Percentiles rank a stretch among this genome's conserved stretches.
These are phyloP conservation scores for Thunnus albacares DNA, from an alignment of 2,797 vertebrate species.

Conservation along the genomic window DNA sequence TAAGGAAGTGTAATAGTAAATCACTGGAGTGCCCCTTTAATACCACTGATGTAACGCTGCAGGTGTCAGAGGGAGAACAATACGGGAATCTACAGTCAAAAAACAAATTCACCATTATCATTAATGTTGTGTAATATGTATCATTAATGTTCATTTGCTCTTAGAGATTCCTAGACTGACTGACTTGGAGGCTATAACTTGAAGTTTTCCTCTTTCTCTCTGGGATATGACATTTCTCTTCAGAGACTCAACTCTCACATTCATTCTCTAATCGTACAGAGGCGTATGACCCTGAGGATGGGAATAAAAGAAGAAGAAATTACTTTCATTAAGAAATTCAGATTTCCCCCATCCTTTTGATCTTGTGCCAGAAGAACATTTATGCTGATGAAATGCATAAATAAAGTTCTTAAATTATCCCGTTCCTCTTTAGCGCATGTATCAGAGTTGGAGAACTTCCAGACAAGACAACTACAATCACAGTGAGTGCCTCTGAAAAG, in stretches of 20 bases:
- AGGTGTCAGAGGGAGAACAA: constrained; percentile 6
- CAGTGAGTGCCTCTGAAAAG: constrained; percentile 83
- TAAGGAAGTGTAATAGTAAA: background rate
- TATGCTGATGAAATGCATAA: constrained; percentile 91
- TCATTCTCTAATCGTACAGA: constrained; percentile 85
- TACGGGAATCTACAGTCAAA: constrained; percentile 24
- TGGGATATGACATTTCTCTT: constrained; percentile 76
- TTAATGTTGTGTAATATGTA: constrained; percentile 30
- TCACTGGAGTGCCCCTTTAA: background rate
- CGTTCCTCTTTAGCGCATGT: constrained; percentile 81
- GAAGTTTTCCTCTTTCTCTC: constrained; percentile 69
- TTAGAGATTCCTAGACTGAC: constrained; percentile 85
- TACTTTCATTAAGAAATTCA: constrained; percentile 91
- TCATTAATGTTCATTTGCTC: constrained; percentile 51
- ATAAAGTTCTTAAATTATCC: constrained; percentile 89
- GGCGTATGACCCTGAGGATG: constrained; percentile 88
- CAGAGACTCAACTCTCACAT: constrained; percentile 81
- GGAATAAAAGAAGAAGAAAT: constrained; percentile 89
- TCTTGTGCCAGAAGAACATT: constrained; percentile 89
- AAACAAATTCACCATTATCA: constrained; percentile 48
- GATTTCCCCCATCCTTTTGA: constrained; percentile 88
- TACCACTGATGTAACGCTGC: background rate
- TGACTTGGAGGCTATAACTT: constrained; percentile 72
- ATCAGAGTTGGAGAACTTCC: constrained; percentile 87
- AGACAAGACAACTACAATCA: constrained; percentile 87